phyloP scores from a whole-genome alignment of 2,888 invertebrate genomes.

The Caenorhabditis afra region DNA sequence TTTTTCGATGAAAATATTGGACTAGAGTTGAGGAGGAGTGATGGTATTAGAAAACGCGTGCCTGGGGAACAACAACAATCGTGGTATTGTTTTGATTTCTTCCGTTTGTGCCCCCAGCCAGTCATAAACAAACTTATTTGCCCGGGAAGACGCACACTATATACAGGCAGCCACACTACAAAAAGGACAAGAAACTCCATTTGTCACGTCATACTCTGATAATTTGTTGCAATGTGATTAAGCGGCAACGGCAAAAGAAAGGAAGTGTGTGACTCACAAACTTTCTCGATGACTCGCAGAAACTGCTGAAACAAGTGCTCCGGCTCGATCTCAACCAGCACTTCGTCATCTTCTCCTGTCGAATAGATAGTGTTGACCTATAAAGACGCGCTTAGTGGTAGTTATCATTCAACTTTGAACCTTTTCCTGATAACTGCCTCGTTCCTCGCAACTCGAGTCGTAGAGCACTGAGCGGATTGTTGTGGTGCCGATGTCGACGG shows the following conservation, averaged over 20 bases:
- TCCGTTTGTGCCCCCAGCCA: not conserved
- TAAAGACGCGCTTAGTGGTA: constrained; percentile 12
- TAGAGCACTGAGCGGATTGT: constrained; percentile 75
- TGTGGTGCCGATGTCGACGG: constrained; percentile 77
- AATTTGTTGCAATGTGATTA: not conserved
- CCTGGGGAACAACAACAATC: not conserved
- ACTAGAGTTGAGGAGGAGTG: constrained; percentile 3
- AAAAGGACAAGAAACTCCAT: not conserved
- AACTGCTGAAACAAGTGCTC: constrained; percentile 71
- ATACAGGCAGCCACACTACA: too few relatives aligned
- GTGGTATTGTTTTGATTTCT: not conserved
- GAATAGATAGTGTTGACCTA: constrained; percentile 59
- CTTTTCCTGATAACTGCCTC: constrained; percentile 61
- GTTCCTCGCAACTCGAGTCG: constrained; percentile 65
- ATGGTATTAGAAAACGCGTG: not conserved
- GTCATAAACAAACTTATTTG: constrained; percentile 4
- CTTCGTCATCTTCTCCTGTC: constrained; percentile 53
- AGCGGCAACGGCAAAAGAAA: too few relatives aligned
- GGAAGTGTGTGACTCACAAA: constrained; percentile 67
- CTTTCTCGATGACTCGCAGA: constrained; percentile 63
- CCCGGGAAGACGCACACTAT: not conserved
- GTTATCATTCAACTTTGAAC: constrained; percentile 32
- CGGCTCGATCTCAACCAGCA: constrained; percentile 76
- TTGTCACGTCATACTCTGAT: constrained; percentile 10
- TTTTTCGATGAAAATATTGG: constrained; percentile 28